phyloP scores from a whole-genome alignment of 2,888 invertebrate species.

The Spodoptera littoralis region DNA sequence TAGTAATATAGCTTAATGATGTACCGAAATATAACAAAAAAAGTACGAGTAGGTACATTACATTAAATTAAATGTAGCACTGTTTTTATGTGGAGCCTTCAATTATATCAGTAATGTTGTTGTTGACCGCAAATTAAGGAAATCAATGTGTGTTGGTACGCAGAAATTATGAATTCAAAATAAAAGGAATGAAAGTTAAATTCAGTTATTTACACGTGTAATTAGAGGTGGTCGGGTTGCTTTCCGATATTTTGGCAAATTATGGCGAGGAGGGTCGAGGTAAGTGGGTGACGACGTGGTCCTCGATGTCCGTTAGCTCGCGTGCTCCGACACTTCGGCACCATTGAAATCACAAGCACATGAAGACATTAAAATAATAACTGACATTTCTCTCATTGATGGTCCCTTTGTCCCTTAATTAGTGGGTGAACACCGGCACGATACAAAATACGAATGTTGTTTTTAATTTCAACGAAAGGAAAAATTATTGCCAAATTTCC shows the following conservation, averaged over 20 bases:
- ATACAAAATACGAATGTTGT: no score
- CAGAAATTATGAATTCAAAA: constrained; percentile 24
- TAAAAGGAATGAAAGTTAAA: constrained; percentile 49
- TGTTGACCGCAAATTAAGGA: constrained; percentile 47
- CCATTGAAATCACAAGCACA: constrained; percentile 18
- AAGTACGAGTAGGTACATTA: constrained; percentile 23
- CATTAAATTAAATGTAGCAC: constrained; percentile 43
- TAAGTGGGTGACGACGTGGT: constrained; percentile 43
- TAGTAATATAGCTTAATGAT: constrained; percentile 44
- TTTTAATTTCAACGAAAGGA: no score
- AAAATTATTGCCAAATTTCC: no score
- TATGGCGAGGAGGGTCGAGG: constrained; percentile 9
- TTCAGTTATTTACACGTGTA: constrained; percentile 49
- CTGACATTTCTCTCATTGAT: constrained; percentile 12
- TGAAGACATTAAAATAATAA: constrained; percentile 17
- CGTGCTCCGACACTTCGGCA: constrained; percentile 6
- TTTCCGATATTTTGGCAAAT: constrained; percentile 32
- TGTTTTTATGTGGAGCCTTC: constrained; percentile 22
- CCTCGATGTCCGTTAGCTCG: constrained; percentile 4
- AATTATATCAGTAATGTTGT: constrained; percentile 41
- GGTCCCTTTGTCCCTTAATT: no score
- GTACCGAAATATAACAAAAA: constrained; percentile 35
- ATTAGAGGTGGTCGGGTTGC: constrained; percentile 27
- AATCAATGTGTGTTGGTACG: constrained; percentile 39
- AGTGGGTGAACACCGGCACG: no score